phyloP scores from a whole-genome alignment of 2,888 invertebrate genomes.

The Parnassius glacialis region DNA sequence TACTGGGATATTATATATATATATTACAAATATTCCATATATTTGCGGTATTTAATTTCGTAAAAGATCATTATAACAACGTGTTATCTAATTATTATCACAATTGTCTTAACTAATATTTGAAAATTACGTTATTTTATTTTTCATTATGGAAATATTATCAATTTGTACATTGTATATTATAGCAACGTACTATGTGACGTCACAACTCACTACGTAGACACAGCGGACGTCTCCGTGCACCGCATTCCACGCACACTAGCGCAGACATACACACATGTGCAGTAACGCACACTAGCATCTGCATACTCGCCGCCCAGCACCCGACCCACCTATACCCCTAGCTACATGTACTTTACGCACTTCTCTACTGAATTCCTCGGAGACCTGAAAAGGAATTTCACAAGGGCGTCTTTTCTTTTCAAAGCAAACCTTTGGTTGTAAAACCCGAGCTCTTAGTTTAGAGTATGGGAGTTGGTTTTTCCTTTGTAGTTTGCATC shows the following conservation, averaged over 20 bases:
- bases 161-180: neutral
- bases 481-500: slow-evolving; percentile 57
- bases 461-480: slow-evolving; percentile 53
- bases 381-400: slow-evolving; percentile 72
- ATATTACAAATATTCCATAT: no score
- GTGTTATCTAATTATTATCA: no score
- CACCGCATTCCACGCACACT: slow-evolving; percentile 59
- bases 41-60: no score
- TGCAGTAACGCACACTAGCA: slow-evolving; percentile 31
- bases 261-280: slow-evolving; percentile 26
- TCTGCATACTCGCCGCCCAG: slow-evolving; percentile 50
- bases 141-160: neutral
- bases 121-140: no score
- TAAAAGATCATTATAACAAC: no score
- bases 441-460: slow-evolving; percentile 61
- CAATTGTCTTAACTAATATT: no score
- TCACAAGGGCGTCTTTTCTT: slow-evolving; percentile 72
- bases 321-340: slow-evolving; percentile 42
- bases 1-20: no score
- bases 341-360: slow-evolving; percentile 46
- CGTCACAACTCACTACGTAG: slow-evolving; percentile 43
- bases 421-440: slow-evolving; percentile 62
- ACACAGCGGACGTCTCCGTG: slow-evolving; percentile 24
- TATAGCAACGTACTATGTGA: slow-evolving; percentile 32
- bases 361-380: slow-evolving; percentile 56